phyloP scores from a whole-genome alignment of 2,888 invertebrate genomes.

The Cerastoderma edule region DNA sequence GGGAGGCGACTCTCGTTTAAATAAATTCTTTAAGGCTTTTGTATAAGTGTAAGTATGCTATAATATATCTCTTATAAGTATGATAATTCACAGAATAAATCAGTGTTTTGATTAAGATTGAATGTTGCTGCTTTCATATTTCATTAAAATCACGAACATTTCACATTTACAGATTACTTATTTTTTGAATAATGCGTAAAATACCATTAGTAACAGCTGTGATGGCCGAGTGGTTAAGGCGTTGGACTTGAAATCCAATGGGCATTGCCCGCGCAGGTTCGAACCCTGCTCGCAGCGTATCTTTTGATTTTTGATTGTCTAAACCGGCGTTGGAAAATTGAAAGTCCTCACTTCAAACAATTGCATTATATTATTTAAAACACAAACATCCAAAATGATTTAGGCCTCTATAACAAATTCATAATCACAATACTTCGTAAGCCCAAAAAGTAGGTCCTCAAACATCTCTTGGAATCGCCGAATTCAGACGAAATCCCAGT shows the following conservation, averaged over 20 bases:
- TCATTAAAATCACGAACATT: neutral
- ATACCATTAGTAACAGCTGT: constrained; percentile 36
- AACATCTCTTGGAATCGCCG: no score
- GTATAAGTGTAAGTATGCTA: neutral
- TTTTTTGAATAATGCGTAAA: neutral
- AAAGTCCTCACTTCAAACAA: no score
- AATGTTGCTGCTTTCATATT: neutral
- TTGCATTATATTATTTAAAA: no score
- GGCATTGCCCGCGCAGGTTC: constrained; percentile 67
- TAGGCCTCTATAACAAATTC: no score
- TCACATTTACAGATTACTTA: neutral
- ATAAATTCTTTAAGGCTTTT: no score
- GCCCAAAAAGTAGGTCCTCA: no score
- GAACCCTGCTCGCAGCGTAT: constrained; percentile 67
- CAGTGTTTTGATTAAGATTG: neutral
- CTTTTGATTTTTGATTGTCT: no score
- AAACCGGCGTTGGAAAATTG: no score
- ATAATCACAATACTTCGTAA: no score
- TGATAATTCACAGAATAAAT: neutral
- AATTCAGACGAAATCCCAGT: no score
- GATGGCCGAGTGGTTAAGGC: constrained; percentile 68
- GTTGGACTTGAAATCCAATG: constrained; percentile 68
- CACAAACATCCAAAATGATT: no score
- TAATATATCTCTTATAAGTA: neutral
- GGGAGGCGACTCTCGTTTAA: constrained; percentile 7